Percentiles rank a stretch among this genome's conserved stretches.
These are phyloP conservation scores for Pristis pectinata DNA, from an alignment of 2,797 vertebrate species.

Conservation along the genomic window DNA sequence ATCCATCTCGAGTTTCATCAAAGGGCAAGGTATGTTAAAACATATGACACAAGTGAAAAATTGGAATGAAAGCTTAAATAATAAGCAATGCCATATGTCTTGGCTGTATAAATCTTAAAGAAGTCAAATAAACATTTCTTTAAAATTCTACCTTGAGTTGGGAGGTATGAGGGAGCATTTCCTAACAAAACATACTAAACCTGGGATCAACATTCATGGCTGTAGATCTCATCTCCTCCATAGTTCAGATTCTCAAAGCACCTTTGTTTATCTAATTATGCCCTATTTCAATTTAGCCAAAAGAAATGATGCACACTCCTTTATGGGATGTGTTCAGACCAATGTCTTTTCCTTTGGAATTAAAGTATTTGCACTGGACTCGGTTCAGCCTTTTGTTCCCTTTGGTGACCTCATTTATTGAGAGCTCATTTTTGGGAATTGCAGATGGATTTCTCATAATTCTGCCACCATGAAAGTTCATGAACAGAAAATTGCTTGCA, in stretches of 20 bases:
- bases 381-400: background rate
- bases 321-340: background rate
- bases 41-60: background rate
- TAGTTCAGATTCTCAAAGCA: background rate
- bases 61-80: conserved; percentile 7
- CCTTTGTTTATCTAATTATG: background rate
- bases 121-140: background rate
- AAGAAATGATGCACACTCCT: background rate
- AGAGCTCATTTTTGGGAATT: background rate
- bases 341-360: background rate
- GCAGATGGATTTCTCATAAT: background rate
- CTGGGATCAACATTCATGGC: background rate
- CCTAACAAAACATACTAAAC: background rate
- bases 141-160: background rate
- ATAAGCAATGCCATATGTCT: background rate
- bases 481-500: background rate
- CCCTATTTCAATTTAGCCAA: background rate
- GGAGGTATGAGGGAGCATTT: too few species aligned
- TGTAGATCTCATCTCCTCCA: background rate
- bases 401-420: background rate
- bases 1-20: background rate
- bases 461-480: background rate
- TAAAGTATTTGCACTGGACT: background rate
- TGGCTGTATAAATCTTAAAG: background rate
- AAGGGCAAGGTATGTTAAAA: background rate